Conservation (phyloP, 2,888 invertebrate genomes). For the Thereva unica region DNA sequence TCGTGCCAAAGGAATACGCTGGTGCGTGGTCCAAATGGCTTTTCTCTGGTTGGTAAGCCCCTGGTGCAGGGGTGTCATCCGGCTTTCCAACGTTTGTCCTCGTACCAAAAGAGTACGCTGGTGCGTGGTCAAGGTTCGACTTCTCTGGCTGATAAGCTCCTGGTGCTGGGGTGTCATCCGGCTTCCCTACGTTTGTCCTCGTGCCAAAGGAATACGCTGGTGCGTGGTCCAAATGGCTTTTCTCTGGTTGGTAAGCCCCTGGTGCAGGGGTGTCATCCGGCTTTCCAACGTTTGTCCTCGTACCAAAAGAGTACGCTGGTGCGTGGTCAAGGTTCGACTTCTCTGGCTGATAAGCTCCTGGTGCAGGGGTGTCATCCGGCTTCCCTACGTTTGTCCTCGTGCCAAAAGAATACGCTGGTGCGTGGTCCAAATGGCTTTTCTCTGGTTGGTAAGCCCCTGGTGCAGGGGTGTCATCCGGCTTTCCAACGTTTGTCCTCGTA, state of each 20-base stretch:
- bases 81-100: conserved; percentile 58
- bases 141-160: conserved; percentile 43
- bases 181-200: conserved; percentile 61
- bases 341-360: conserved; percentile 66
- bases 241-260: conserved; percentile 61
- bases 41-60: conserved; percentile 67
- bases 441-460: conserved; percentile 67
- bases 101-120: conserved; percentile 65
- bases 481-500: conserved; percentile 65
- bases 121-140: conserved; percentile 51
- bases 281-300: conserved; percentile 63
- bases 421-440: conserved; percentile 62
- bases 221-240: conserved; percentile 59
- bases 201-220: conserved; percentile 66
- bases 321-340: conserved; percentile 59
- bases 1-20: conserved; percentile 69
- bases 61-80: conserved; percentile 59
- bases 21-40: conserved; percentile 60
- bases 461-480: conserved; percentile 60
- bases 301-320: conserved; percentile 67
- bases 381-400: conserved; percentile 66
- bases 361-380: conserved; percentile 67
- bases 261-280: conserved; percentile 68
- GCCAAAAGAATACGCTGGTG: conserved; percentile 74
- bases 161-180: conserved; percentile 54